A percentile compares a stretch with the other conserved stretches of the same genome.
Conservation (phyloP, 2,113 vertebrate species). For the Parus major region DNA sequence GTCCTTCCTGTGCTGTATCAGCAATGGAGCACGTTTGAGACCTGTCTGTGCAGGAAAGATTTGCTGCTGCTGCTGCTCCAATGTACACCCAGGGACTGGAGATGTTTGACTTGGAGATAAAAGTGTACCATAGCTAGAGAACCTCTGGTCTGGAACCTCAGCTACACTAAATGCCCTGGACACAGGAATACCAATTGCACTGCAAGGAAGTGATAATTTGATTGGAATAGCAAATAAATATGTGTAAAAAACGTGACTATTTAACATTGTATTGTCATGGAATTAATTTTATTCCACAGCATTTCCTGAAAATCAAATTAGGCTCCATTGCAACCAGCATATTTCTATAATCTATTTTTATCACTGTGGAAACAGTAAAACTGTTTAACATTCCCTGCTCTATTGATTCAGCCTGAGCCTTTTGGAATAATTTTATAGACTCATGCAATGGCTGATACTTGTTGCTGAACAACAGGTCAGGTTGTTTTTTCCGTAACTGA, state of each 20-base stretch:
- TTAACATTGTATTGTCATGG: background rate
- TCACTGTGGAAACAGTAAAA: conserved; percentile 15
- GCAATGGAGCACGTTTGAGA: background rate
- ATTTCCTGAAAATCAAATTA: conserved; percentile 50
- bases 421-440: background rate
- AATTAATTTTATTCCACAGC: background rate
- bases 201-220: background rate
- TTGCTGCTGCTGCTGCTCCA: background rate
- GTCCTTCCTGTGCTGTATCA: background rate
- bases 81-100: background rate
- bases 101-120: background rate
- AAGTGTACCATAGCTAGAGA: background rate
- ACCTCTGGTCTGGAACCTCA: background rate
- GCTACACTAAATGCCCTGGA: background rate
- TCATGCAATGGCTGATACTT: background rate
- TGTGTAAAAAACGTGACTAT: background rate
- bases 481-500: background rate
- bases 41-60: background rate
- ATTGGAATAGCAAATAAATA: background rate
- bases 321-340: background rate
- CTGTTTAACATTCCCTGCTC: conserved; percentile 20
- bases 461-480: background rate
- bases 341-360: conserved; percentile 52
- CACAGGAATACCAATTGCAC: background rate
- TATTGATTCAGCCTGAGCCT: conserved; percentile 33